These are phyloP conservation scores for Halocaridina rubra DNA, from an alignment of 2,888 invertebrate genomes.

Conservation along the genomic window DNA sequence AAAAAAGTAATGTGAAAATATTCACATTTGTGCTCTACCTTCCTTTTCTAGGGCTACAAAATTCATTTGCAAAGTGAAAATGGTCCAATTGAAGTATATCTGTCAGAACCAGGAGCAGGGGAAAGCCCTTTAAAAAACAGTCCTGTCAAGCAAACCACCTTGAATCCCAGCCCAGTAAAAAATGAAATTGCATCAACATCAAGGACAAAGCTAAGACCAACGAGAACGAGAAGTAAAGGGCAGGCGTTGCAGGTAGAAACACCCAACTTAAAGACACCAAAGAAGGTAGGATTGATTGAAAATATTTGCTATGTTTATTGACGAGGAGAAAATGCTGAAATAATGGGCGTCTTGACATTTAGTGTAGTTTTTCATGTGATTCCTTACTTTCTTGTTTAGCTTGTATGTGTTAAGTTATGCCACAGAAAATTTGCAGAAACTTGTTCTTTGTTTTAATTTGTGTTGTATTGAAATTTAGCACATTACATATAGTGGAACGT, in stretches of 20 bases:
- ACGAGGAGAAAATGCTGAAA: no score
- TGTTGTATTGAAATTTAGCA: no score
- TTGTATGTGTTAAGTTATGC: no score
- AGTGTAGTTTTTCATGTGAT: no score
- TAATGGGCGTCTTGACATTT: no score
- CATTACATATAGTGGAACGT: no score
- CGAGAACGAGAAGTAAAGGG: slow-evolving; percentile 31
- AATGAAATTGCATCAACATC: not conserved
- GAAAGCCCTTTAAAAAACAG: slow-evolving; percentile 35
- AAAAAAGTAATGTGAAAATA: no score
- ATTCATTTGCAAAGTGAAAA: slow-evolving; percentile 90
- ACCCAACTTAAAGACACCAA: slow-evolving; percentile 50
- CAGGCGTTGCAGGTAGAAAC: slow-evolving; percentile 19
- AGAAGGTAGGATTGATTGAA: slow-evolving; percentile 58
- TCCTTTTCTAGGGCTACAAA: slow-evolving; percentile 71
- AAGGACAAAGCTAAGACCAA: slow-evolving; percentile 32
- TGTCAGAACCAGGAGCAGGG: slow-evolving; percentile 70
- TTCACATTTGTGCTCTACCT: no score
- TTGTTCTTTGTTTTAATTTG: no score
- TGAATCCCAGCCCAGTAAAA: slow-evolving; percentile 16
- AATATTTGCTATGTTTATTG: no score
- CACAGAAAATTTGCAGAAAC: no score
- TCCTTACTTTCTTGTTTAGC: no score
- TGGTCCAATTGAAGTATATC: slow-evolving; percentile 94
- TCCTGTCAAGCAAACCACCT: slow-evolving; percentile 19